Percentiles rank a stretch among this genome's conserved stretches.
Evolutionary conservation across 2,113 vertebrate genomes (phyloP).

Genomic region (Zosterops pallidus): DNA sequence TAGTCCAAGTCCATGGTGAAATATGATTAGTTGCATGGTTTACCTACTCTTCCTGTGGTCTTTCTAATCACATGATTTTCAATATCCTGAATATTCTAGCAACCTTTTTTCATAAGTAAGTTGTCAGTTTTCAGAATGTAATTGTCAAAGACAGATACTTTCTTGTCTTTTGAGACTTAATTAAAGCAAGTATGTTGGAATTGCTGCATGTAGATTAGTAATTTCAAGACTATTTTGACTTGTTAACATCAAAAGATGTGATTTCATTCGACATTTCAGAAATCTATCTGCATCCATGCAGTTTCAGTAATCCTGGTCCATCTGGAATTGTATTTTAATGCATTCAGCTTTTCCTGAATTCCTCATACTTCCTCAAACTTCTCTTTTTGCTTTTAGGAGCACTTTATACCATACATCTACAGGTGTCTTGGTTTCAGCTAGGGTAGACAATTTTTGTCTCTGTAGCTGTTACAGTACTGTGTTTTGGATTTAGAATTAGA

Average conservation of each 20-base stretch:
- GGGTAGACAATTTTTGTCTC: neutral
- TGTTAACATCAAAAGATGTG: neutral
- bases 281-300: neutral
- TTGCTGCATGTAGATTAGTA: neutral
- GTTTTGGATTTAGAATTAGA: neutral
- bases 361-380: neutral
- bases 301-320: neutral
- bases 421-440: neutral
- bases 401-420: neutral
- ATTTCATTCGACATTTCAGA: neutral
- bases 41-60: neutral
- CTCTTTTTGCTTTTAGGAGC: neutral
- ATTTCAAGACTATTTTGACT: neutral
- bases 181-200: neutral
- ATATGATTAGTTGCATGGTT: neutral
- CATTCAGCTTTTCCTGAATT: neutral
- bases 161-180: neutral
- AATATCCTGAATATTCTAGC: neutral
- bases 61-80: neutral
- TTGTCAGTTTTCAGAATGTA: neutral
- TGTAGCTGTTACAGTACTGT: neutral
- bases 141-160: neutral
- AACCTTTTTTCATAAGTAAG: neutral
- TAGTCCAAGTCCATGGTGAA: neutral
- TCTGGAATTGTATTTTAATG: neutral